These are phyloP conservation scores for Trichopria drosophilae DNA, from an alignment of 2,888 invertebrate genomes.

Conservation along the genomic window DNA sequence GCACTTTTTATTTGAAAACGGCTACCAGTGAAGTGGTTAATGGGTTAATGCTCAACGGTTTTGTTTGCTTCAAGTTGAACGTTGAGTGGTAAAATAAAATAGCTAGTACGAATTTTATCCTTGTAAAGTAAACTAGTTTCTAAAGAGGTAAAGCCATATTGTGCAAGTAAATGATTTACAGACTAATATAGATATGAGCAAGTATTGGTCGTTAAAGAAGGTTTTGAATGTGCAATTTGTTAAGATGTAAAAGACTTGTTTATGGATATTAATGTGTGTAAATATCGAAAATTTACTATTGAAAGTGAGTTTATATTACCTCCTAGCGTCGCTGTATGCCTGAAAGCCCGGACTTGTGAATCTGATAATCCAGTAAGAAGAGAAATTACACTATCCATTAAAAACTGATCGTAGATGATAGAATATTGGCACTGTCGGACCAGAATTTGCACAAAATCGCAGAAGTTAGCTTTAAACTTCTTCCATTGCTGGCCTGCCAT, in stretches of 20 bases:
- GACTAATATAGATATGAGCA: too few species aligned
- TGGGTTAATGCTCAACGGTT: too few species aligned
- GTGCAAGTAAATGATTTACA: too few species aligned
- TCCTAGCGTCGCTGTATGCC: constrained; percentile 90
- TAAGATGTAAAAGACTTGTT: background rate
- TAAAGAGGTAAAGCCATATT: too few species aligned
- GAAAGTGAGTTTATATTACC: constrained; percentile 61
- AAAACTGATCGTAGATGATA: constrained; percentile 97
- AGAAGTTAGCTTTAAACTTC: constrained; percentile 93
- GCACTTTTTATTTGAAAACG: too few species aligned
- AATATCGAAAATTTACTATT: background rate
- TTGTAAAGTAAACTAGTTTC: too few species aligned
- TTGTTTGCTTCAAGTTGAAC: too few species aligned
- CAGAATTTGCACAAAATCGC: constrained; percentile 94
- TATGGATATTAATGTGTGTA: background rate
- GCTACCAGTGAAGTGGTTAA: too few species aligned
- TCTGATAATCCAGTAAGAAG: constrained; percentile 95
- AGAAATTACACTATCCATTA: constrained; percentile 99
- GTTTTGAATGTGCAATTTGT: too few species aligned
- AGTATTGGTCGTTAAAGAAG: too few species aligned
- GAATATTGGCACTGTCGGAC: constrained; percentile 98
- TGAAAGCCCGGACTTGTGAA: constrained; percentile 92
- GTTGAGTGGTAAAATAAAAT: too few species aligned
- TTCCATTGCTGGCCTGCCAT: constrained; percentile 97
- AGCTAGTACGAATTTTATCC: too few species aligned